A percentile compares a stretch with the other conserved stretches of the same genome.
Evolutionary conservation across 2,888 invertebrate species (phyloP).

Genomic region (Lepidonotus clava): DNA sequence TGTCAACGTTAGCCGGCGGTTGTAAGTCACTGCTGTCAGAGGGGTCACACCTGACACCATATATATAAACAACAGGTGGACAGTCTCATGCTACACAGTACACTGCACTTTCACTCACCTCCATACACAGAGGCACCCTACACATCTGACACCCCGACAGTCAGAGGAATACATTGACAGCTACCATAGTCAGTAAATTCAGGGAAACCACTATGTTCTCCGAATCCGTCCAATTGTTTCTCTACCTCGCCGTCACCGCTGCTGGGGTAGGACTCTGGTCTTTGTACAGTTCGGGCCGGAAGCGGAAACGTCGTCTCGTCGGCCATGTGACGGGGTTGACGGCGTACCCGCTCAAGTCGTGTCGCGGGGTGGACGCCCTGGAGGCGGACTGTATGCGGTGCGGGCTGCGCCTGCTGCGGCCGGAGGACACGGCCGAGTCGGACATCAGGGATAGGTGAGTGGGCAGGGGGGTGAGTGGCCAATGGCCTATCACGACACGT

Average conservation of each 20-base stretch:
- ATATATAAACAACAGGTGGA: no score
- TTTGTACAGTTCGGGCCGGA: constrained; percentile 20
- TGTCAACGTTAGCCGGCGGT: no score
- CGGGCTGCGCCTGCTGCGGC: constrained; percentile 68
- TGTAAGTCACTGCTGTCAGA: no score
- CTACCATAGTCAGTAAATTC: no score
- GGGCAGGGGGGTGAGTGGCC: neutral
- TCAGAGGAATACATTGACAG: no score
- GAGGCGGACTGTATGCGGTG: constrained; percentile 67
- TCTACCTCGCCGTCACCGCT: neutral
- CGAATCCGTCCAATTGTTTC: neutral
- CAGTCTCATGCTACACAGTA: no score
- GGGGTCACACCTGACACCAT: no score
- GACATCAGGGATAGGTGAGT: neutral
- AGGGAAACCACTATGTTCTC: neutral
- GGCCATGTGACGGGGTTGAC: constrained; percentile 69
- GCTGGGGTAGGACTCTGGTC: neutral
- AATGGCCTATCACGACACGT: no score
- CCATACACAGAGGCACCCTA: no score
- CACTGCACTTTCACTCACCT: no score
- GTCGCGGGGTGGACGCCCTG: constrained; percentile 65
- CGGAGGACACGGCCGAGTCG: constrained; percentile 69
- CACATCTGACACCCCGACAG: no score
- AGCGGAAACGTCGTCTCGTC: constrained; percentile 65
- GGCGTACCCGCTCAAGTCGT: constrained; percentile 73